A percentile compares a stretch with the other conserved stretches of the same genome.
These are phyloP conservation scores for Falco cherrug DNA, from an alignment of 2,797 vertebrate species.

Conservation along the genomic window DNA sequence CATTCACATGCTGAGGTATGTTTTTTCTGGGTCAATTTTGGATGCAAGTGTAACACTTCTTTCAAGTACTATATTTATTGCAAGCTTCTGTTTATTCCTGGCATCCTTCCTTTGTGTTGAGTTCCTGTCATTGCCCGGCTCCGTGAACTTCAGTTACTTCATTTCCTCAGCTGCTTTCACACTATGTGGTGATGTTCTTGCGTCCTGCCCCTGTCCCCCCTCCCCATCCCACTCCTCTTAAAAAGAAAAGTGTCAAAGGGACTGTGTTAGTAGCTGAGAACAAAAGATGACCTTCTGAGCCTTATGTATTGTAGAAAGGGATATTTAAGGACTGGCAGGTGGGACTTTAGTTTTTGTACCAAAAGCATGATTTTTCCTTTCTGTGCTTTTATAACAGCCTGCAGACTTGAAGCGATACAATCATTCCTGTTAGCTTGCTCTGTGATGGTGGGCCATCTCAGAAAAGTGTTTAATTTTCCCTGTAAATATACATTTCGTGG, in stretches of 20 bases:
- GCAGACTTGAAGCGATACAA: background rate
- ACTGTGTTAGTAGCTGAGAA: background rate
- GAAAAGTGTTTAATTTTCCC: background rate
- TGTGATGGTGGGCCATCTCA: background rate
- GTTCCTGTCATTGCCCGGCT: background rate
- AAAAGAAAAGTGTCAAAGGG: background rate
- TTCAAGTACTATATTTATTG: slow-evolving; percentile 30
- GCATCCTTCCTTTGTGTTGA: slow-evolving; percentile 55
- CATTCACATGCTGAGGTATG: background rate
- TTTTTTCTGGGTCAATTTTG: background rate
- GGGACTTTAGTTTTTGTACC: background rate
- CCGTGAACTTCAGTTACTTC: slow-evolving; percentile 15
- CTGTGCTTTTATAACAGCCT: background rate
- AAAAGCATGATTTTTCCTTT: background rate
- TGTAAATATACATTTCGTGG: background rate
- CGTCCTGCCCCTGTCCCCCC: background rate
- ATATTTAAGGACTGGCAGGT: slow-evolving; percentile 10
- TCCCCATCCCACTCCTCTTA: background rate
- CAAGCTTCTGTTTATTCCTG: slow-evolving; percentile 12
- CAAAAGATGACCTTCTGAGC: slow-evolving; percentile 26
- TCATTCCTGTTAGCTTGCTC: background rate
- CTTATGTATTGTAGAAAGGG: background rate
- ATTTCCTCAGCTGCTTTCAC: slow-evolving; percentile 36
- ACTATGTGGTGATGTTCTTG: background rate
- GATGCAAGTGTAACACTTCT: background rate